Base-by-base conservation (phyloP, 1,140 invertebrate species). In the Drosophila sulfurigaster region DNA sequence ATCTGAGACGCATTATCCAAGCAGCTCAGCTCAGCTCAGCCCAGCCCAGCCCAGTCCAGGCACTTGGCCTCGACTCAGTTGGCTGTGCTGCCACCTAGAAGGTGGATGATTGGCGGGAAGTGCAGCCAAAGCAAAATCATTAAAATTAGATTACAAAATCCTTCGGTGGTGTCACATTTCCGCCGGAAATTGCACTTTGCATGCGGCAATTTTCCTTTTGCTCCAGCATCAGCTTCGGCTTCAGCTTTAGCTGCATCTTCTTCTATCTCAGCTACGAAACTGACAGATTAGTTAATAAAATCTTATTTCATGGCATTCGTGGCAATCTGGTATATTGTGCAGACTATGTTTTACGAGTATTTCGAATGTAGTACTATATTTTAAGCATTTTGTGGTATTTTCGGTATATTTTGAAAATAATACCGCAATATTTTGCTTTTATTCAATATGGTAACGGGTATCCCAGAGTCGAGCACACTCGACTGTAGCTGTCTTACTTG, bases 201-300 rank as follows among this genome's bases (percentile, higher is more conserved):
- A 67, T 88, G 82, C 78, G 81, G 65, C 74, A 41, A 32, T 45
- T 13, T 57, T 32, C 38, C 45, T 46, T 62, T 63, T 57, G 72
- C 57, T 25, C 20, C 49, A 48, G 30, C 58, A 74, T 41, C 13
- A 66, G 63, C 46, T 62, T 28, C 20, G 8, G 35, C 35, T 38
- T 38, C 1, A 56, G 69, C 43, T 59, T 54, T 41, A 41, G 13
- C 15, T 35, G 63, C 46, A 58, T 66, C 38, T 59, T 54, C 20
- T 25, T 25, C 20, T 3, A 0, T 20, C 20, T 25, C 41, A 41
- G 35, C 35, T 25, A 67, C 48, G 57, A 60, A 87, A 80, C 76
- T 88, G 82, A 88, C 80, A 87, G 85, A 87, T 87, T 87, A 88
- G 77, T 78, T 88, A 88, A 88, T 88, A 80, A 88, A 88, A 87